Evolutionary conservation across 2,113 vertebrate species (phyloP).

Genomic region (Brachyhypopomus gauderio): DNA sequence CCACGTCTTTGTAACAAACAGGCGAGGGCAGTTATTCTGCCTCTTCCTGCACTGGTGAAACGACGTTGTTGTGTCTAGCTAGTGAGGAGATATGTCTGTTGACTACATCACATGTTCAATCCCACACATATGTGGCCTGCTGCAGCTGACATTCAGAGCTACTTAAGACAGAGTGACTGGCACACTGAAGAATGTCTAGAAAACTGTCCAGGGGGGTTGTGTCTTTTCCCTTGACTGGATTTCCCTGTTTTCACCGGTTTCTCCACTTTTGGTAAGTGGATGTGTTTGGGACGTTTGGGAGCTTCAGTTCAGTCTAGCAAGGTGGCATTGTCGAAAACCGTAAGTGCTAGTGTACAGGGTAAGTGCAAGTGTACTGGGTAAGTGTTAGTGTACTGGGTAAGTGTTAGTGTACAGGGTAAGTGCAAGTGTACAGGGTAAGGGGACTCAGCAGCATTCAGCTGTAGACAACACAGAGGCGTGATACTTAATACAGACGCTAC

Average conservation of each 20-base stretch:
- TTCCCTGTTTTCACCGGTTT: not conserved
- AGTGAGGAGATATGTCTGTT: slow-evolving; percentile 61
- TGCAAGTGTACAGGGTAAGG: no score
- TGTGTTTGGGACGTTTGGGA: no score
- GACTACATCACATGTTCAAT: slow-evolving; percentile 42
- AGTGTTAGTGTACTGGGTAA: no score
- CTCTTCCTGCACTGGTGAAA: slow-evolving; percentile 26
- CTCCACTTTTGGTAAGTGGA: not conserved
- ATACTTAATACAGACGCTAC: no score
- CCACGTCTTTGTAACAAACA: slow-evolving; percentile 40
- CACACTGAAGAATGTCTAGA: slow-evolving; percentile 65
- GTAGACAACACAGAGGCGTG: no score
- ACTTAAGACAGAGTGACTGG: slow-evolving; percentile 65
- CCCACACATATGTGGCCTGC: slow-evolving; percentile 41
- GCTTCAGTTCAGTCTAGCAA: no score
- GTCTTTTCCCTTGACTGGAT: slow-evolving; percentile 49
- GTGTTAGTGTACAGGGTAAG: no score
- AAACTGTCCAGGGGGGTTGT: slow-evolving; percentile 34
- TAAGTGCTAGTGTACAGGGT: no score
- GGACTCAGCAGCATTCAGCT: no score
- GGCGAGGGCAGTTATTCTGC: slow-evolving; percentile 8
- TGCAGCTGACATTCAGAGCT: slow-evolving; percentile 67
- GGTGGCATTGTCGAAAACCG: no score
- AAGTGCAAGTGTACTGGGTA: no score
- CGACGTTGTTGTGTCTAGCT: slow-evolving; percentile 56